phyloP scores from a whole-genome alignment of 2,888 invertebrate genomes.

The Nowickia ferox region DNA sequence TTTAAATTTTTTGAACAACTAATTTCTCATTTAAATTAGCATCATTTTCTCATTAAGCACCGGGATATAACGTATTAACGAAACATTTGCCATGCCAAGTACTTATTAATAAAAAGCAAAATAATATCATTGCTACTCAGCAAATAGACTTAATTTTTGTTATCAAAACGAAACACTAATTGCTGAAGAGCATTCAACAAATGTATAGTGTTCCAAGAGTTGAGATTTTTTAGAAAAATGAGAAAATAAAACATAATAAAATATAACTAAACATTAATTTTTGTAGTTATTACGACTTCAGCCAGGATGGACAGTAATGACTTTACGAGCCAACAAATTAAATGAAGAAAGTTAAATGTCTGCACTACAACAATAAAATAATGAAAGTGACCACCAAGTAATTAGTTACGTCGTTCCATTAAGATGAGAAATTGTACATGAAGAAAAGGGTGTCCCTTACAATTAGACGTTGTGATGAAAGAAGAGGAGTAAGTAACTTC shows the following conservation, averaged over 20 bases:
- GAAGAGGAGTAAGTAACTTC: no score
- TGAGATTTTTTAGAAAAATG: conserved; percentile 3
- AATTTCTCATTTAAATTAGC: conserved; percentile 36
- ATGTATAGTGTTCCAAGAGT: conserved; percentile 43
- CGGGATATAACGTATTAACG: conserved; percentile 1
- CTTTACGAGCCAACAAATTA: conserved; percentile 45
- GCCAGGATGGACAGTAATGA: conserved; percentile 49
- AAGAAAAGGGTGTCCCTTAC: background rate
- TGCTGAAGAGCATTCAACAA: conserved; percentile 49
- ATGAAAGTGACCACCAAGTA: conserved; percentile 63
- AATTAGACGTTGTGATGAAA: background rate
- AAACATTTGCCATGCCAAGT: conserved; percentile 46
- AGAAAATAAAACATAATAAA: conserved; percentile 20
- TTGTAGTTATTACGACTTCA: conserved; percentile 25
- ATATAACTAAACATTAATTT: conserved; percentile 35
- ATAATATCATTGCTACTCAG: conserved; percentile 17
- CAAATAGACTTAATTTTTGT: conserved; percentile 28
- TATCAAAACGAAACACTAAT: conserved; percentile 64
- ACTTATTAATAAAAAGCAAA: conserved; percentile 36
- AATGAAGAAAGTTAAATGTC: conserved; percentile 56
- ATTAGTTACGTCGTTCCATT: conserved; percentile 58
- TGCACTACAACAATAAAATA: conserved; percentile 33
- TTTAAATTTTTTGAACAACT: background rate
- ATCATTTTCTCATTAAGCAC: conserved; percentile 44
- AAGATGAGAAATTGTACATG: conserved; percentile 20